phyloP scores from a whole-genome alignment of 2,888 invertebrate species.

The Trachelus iudaicus region DNA sequence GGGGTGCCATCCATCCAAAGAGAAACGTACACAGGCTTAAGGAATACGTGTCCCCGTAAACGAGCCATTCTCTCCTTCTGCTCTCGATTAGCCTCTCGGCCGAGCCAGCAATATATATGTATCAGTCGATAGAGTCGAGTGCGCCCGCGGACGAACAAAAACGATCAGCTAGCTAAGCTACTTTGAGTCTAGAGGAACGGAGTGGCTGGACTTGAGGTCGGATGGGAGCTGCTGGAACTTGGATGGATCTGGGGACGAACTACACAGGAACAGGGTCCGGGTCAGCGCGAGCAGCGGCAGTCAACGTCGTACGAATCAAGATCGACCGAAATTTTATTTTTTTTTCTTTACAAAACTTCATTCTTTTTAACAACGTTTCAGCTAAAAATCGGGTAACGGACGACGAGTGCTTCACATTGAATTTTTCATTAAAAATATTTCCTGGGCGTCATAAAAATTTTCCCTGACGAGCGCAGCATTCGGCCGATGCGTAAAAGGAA shows the following conservation, averaged over 20 bases:
- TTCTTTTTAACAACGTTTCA: neutral
- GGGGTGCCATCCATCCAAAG: neutral
- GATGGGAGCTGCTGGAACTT: neutral
- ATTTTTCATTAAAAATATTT: neutral
- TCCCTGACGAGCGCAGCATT: neutral
- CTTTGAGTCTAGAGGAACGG: conserved; percentile 10
- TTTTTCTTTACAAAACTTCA: conserved; percentile 15
- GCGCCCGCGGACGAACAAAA: neutral
- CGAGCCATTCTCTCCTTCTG: neutral
- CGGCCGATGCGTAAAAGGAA: neutral
- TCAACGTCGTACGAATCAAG: conserved; percentile 52
- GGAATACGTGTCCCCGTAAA: neutral
- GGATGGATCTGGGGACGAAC: conserved; percentile 28
- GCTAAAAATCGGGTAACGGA: neutral
- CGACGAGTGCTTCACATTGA: neutral
- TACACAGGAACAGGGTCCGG: conserved; percentile 48
- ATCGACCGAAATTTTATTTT: neutral
- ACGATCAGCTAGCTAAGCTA: conserved; percentile 19
- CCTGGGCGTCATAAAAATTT: neutral
- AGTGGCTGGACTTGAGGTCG: neutral
- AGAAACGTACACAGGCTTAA: neutral
- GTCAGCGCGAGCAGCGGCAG: conserved; percentile 67
- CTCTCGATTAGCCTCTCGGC: neutral
- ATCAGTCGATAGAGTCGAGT: neutral
- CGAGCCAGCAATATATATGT: conserved; percentile 1